phyloP scores from a whole-genome alignment of 2,113 vertebrate genomes.

The Gavia stellata region DNA sequence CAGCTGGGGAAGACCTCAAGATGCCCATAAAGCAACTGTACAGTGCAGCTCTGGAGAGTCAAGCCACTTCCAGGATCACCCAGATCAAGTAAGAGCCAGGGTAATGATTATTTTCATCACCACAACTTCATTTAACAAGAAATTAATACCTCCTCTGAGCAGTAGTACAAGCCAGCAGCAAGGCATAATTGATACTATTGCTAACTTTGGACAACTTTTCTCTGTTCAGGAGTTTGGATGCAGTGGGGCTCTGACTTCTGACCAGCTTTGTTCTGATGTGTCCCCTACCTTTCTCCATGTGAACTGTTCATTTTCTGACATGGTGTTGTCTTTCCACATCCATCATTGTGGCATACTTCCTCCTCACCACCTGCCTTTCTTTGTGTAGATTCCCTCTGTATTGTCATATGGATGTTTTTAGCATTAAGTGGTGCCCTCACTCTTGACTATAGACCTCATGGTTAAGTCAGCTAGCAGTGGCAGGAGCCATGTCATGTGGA shows the following conservation, averaged over 20 bases:
- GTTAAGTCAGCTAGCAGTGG: background rate
- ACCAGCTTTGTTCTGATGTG: background rate
- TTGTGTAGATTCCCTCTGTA: background rate
- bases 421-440: background rate
- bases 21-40: rapidly evolving
- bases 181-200: background rate
- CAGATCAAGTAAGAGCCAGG: background rate
- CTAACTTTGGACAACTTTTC: background rate
- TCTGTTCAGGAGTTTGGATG: background rate
- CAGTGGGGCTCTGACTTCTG: background rate
- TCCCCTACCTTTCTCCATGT: background rate
- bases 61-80: background rate
- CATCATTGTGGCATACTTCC: rapidly evolving
- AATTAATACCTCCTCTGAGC: background rate
- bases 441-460: background rate
- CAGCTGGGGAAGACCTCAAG: background rate
- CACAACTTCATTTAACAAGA: background rate
- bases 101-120: background rate
- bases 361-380: background rate
- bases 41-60: background rate
- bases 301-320: background rate
- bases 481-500: background rate
- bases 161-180: background rate
- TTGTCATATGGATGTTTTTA: background rate
- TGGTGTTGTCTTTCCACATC: background rate